Evolutionary conservation across 2,888 invertebrate species (phyloP).

Genomic region (Prenolepis imparis): DNA sequence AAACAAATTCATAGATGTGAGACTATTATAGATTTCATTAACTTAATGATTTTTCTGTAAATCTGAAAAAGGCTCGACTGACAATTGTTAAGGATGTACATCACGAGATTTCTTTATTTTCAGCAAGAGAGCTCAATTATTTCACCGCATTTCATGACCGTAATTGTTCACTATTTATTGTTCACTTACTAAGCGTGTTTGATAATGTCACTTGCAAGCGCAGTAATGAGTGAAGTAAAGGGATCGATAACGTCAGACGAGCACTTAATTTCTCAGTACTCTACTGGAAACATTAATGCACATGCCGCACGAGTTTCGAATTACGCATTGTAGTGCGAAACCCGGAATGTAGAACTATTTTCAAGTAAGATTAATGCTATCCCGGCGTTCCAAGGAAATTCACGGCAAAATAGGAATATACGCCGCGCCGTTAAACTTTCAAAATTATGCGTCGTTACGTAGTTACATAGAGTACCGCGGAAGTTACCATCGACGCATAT

Average conservation of each 20-base stretch:
- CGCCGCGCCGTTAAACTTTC: slow-evolving; percentile 53
- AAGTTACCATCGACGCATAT: slow-evolving; percentile 51
- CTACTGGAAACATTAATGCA: slow-evolving; percentile 51
- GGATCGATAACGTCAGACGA: slow-evolving; percentile 40
- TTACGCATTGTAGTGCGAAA: slow-evolving; percentile 57
- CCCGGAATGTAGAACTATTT: slow-evolving; percentile 57
- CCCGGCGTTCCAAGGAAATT: slow-evolving; percentile 56
- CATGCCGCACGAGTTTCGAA: slow-evolving; percentile 54
- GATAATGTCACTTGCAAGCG: slow-evolving; percentile 15
- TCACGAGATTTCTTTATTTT: not conserved
- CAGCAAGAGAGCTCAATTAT: not conserved
- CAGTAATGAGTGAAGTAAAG: slow-evolving; percentile 22
- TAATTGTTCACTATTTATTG: slow-evolving; percentile 12
- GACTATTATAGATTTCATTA: not conserved
- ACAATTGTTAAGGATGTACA: not conserved
- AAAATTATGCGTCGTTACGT: slow-evolving; percentile 58
- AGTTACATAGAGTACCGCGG: slow-evolving; percentile 51
- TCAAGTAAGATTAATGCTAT: slow-evolving; percentile 58
- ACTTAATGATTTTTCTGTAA: not conserved
- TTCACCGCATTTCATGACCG: not conserved
- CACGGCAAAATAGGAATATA: slow-evolving; percentile 57
- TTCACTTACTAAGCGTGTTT: slow-evolving; percentile 7
- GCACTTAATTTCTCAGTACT: slow-evolving; percentile 48
- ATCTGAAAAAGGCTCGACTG: not conserved
- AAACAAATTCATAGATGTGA: not conserved